A percentile compares a stretch with the other conserved stretches of the same genome.
phyloP scores from a whole-genome alignment of 2,888 invertebrate species.

The Lacanobia oleracea region DNA sequence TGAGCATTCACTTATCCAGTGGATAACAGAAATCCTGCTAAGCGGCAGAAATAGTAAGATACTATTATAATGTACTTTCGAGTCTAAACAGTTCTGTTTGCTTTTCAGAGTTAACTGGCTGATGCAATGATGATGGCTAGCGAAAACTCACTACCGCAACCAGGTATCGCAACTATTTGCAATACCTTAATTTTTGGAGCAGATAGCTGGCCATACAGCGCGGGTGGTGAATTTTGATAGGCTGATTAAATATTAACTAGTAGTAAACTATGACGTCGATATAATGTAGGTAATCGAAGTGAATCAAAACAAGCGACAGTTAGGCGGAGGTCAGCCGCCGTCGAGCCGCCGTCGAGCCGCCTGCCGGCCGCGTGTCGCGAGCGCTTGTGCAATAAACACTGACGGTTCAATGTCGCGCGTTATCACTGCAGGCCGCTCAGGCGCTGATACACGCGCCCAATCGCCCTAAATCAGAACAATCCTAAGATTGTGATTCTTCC shows the following conservation, averaged over 20 bases:
- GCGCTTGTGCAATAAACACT: constrained; percentile 47
- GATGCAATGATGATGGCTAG: not conserved
- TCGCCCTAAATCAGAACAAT: constrained; percentile 19
- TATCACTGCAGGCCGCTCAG: constrained; percentile 34
- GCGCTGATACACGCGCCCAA: constrained; percentile 15
- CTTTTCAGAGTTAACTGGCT: not conserved
- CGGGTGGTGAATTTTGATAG: not conserved
- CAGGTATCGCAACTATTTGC: not conserved
- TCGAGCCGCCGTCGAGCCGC: constrained; percentile 2
- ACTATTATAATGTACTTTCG: too few species aligned
- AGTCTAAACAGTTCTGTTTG: not conserved
- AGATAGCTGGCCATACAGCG: too few species aligned
- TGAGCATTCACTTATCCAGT: too few species aligned
- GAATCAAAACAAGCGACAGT: constrained; percentile 11
- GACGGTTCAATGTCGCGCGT: constrained; percentile 54
- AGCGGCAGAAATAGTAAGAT: too few species aligned
- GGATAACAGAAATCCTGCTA: too few species aligned
- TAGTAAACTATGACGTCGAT: not conserved
- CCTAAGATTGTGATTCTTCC: not conserved
- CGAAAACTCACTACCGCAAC: not conserved
- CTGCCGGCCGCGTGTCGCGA: constrained; percentile 26
- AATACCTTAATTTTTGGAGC: not conserved
- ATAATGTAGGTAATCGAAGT: not conserved
- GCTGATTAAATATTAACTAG: not conserved
- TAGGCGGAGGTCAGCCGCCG: constrained; percentile 39